Evolutionary conservation across 2,113 vertebrate genomes (phyloP).

Genomic region (Protomyctophum bolini): DNA sequence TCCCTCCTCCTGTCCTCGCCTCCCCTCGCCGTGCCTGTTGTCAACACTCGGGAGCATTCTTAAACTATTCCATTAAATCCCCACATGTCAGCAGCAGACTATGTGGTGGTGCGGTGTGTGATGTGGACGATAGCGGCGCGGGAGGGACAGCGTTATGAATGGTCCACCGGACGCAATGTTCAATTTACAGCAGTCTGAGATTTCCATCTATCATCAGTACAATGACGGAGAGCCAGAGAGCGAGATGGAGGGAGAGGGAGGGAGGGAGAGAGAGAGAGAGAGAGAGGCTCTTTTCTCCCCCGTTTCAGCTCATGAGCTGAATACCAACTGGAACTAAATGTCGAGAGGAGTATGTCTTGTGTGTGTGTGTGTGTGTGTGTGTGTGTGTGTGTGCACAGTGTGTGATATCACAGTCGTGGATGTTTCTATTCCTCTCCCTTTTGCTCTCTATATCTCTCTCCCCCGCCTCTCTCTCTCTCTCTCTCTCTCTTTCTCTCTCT

Average conservation of each 20-base stretch:
- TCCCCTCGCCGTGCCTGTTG: conserved; percentile 8
- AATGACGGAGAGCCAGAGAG: conserved; percentile 41
- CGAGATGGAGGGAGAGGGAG: conserved; percentile 4
- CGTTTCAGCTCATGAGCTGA: conserved; percentile 54
- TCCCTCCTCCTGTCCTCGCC: neutral
- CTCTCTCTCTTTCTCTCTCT: conserved; percentile 31
- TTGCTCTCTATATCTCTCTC: neutral
- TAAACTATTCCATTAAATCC: conserved; percentile 53
- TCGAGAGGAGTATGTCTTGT: conserved; percentile 7
- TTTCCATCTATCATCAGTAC: conserved; percentile 67
- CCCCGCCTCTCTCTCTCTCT: neutral
- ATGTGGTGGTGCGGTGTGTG: conserved; percentile 12
- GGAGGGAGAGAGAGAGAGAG: conserved; percentile 20
- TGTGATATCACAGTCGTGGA: conserved; percentile 2
- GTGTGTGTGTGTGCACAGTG: neutral
- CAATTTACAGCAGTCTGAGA: conserved; percentile 68
- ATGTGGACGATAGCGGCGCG: conserved; percentile 46
- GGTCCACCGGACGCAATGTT: conserved; percentile 59
- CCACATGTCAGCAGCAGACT: conserved; percentile 35
- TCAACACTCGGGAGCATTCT: conserved; percentile 42
- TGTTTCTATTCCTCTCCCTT: conserved; percentile 9
- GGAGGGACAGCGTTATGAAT: conserved; percentile 45
- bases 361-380: neutral
- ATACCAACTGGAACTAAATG: conserved; percentile 52
- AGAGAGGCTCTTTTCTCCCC: conserved; percentile 28